Evolutionary conservation across 2,888 invertebrate genomes (phyloP).

Genomic region (Melieria omissa): DNA sequence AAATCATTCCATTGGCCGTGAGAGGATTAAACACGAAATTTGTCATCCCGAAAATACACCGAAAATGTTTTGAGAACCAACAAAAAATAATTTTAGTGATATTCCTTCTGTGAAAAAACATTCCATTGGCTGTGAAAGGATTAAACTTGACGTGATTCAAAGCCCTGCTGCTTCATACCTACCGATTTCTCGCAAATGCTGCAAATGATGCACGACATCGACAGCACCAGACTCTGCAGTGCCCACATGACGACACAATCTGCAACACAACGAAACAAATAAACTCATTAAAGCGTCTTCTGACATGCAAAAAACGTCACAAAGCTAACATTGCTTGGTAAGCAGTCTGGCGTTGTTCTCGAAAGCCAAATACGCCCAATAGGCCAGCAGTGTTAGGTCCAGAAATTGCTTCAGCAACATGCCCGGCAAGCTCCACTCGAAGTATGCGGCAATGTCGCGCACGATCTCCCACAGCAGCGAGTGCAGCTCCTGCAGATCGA

Average conservation of each 20-base stretch:
- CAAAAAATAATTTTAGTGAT: no score
- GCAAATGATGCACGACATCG: conserved; percentile 51
- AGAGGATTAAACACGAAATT: conserved; percentile 30
- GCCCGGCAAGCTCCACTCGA: conserved; percentile 48
- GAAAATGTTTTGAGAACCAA: not conserved
- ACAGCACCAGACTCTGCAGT: conserved; percentile 12
- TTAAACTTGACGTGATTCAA: not conserved
- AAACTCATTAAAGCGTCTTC: not conserved
- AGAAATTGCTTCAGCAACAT: conserved; percentile 50
- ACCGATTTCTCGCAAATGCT: conserved; percentile 48
- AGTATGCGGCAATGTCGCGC: conserved; percentile 51
- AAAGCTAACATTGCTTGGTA: no score
- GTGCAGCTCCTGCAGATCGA: conserved; percentile 49
- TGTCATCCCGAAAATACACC: conserved; percentile 38
- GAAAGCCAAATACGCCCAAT: conserved; percentile 49
- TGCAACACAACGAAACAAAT: not conserved
- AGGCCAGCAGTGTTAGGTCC: conserved; percentile 51
- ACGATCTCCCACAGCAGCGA: conserved; percentile 47
- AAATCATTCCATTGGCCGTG: no score
- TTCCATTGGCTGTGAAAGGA: no score
- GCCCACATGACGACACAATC: conserved; percentile 33
- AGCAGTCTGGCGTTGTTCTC: no score
- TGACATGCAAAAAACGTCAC: not conserved
- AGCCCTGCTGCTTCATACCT: conserved; percentile 9
- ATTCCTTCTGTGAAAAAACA: no score